Percentiles rank a stretch among this genome's conserved stretches.
Conservation (phyloP, 1,140 invertebrate genomes). For the Spodoptera frugiperda region DNA sequence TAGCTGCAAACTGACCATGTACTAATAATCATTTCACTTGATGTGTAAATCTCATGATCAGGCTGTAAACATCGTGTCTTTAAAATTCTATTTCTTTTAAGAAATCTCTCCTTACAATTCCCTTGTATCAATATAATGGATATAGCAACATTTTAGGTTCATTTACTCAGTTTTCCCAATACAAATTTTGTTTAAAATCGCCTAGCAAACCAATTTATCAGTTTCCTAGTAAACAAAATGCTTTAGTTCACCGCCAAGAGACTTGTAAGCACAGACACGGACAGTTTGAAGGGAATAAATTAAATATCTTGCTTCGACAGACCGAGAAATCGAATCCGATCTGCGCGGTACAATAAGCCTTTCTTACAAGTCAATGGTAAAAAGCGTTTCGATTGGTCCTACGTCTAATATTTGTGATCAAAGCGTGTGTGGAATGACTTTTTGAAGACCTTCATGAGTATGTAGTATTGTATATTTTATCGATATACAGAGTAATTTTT, state of each 20-base stretch:
- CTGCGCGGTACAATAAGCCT: slow-evolving; percentile 10
- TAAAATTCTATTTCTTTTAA: too few species aligned
- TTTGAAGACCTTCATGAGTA: not conserved
- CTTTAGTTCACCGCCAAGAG: slow-evolving; percentile 20
- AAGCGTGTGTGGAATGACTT: not conserved
- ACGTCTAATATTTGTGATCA: not conserved
- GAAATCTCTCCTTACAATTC: too few species aligned
- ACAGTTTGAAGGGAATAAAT: slow-evolving; percentile 47
- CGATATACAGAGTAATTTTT: too few species aligned
- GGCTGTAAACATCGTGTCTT: too few species aligned
- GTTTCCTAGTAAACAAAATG: slow-evolving; percentile 13
- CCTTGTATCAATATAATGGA: too few species aligned
- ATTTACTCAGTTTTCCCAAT: not conserved
- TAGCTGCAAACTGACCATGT: too few species aligned
- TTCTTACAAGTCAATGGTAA: slow-evolving; percentile 34
- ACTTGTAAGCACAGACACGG: slow-evolving; percentile 35
- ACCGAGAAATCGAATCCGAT: slow-evolving; percentile 44
- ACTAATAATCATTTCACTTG: too few species aligned
- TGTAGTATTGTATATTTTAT: too few species aligned
- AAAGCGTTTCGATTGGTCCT: not conserved
- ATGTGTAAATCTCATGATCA: too few species aligned
- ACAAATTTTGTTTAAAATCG: not conserved
- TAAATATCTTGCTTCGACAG: slow-evolving; percentile 47
- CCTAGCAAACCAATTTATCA: not conserved
- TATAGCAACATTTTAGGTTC: not conserved